Evolutionary conservation across 1,140 invertebrate species (phyloP).

Genomic region (Cotesia typhae): DNA sequence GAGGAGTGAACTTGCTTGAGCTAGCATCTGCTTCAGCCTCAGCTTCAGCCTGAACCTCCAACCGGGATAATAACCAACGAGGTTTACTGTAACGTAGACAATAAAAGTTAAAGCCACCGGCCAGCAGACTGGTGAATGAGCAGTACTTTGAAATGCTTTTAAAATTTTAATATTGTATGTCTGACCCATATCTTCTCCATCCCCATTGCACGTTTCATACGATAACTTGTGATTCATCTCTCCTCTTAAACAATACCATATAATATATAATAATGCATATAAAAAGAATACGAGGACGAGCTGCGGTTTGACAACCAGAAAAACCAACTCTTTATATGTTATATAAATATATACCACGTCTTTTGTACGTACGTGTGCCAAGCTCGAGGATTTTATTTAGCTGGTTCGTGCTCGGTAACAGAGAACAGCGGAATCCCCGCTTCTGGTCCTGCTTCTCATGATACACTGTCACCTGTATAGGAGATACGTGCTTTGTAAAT

Average conservation of each 20-base stretch:
- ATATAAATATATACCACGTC: background rate
- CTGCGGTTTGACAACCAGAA: constrained; percentile 19
- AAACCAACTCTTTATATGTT: background rate
- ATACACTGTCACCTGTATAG: too few relatives aligned
- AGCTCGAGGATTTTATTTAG: too few relatives aligned
- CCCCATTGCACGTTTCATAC: constrained; percentile 11
- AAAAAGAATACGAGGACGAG: background rate
- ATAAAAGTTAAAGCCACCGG: constrained; percentile 24
- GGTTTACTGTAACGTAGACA: background rate
- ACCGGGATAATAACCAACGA: background rate
- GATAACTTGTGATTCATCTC: background rate
- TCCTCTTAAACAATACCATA: background rate
- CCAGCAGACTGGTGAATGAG: constrained; percentile 46
- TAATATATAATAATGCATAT: too few relatives aligned
- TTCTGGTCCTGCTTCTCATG: too few relatives aligned
- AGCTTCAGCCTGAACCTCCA: background rate
- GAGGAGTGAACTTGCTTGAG: too few relatives aligned
- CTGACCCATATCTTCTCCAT: constrained; percentile 52
- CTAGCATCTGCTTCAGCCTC: background rate
- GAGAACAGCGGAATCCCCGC: too few relatives aligned
- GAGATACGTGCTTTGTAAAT: too few relatives aligned
- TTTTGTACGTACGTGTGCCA: background rate
- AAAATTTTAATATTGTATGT: constrained; percentile 60
- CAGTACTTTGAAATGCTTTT: constrained; percentile 59
- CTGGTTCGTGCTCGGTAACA: too few relatives aligned